Evolutionary conservation across 2,113 vertebrate genomes (phyloP), one percentile per base, ranked within the genome.

Genomic region (Caranx melampygus): DNA sequence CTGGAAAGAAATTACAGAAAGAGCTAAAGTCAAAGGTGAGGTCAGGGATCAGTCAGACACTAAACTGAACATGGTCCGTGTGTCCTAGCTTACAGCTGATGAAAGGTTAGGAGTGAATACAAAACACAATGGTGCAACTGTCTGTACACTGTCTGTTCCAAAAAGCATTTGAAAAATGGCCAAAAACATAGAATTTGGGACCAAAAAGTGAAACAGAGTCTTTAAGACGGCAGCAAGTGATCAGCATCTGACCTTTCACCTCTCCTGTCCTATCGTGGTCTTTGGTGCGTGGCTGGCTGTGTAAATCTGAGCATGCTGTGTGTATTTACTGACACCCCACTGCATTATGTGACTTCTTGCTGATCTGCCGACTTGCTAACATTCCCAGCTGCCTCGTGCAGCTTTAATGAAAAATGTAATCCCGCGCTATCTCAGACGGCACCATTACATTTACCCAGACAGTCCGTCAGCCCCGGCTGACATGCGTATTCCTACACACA

Each of bases 341-440:
- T 6, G 14, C 52, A 77, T 21, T 55, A 64, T 3, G 40, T 61
- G 62, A 77, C 69, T 72, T 79, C 71, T 60, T 3, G 15, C 47
- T 70, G 63, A 81, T 67, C 44, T 67, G 54, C 64, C 47, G 8
- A 52, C 63, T 75, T n/a, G 63, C 62, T 54, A 40, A 69, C 52
- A 4, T 57, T 52, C n/a, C 47, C 12, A 21, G 51, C 63, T 14
- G 54, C 76, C 69, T 44, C 3, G 26, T 55, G 47, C 52, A 61
- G 72, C 84, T 80, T 86, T 57, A 82, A 79, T 83, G 68, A 81
- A 81, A 88, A 83, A 69, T 78, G 44, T 75, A 83, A 78, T 82
- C 73, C 40, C 61, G 45, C 3, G 15, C 69, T 87, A 74, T 88
- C 80, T 81, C 55, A 40, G 65, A 69, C 57, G 8, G 58, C 81